Percentiles rank a stretch among this genome's conserved stretches.
Evolutionary conservation across 2,888 invertebrate species (phyloP).

Genomic region (Gibbula magus): DNA sequence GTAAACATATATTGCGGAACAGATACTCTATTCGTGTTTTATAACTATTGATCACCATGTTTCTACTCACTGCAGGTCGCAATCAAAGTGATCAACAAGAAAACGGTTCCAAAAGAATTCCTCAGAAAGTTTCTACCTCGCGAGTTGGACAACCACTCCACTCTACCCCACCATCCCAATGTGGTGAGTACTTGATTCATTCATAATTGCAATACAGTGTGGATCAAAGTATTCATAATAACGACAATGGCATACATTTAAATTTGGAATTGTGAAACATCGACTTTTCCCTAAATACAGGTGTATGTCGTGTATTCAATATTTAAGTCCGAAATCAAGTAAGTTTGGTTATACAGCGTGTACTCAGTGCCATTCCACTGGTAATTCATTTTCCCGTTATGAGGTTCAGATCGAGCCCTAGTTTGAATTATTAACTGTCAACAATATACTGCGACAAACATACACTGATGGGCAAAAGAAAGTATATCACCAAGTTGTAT

Average conservation of each 20-base stretch:
- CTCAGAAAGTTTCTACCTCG: conserved; percentile 55
- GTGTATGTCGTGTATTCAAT: too few relatives aligned
- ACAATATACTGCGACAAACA: too few relatives aligned
- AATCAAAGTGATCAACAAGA: conserved; percentile 55
- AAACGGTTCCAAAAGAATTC: conserved; percentile 52
- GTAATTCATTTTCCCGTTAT: too few relatives aligned
- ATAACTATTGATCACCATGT: neutral
- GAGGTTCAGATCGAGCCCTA: too few relatives aligned
- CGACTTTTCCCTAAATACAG: too few relatives aligned
- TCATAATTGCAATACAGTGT: neutral
- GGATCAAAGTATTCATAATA: neutral
- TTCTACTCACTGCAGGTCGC: conserved; percentile 47
- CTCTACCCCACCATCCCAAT: conserved; percentile 47
- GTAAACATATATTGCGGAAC: too few relatives aligned
- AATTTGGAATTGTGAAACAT: neutral
- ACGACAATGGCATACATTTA: neutral
- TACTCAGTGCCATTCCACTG: too few relatives aligned
- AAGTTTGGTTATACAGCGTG: too few relatives aligned
- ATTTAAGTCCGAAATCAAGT: too few relatives aligned
- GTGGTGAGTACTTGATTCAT: conserved; percentile 47
- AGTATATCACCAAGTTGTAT: too few relatives aligned
- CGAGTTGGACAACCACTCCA: conserved; percentile 53
- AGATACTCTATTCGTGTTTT: neutral
- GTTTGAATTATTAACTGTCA: too few relatives aligned
- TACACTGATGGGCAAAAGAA: too few relatives aligned